Conservation (phyloP, 2,113 vertebrate species). For the Oplegnathus fasciatus region DNA sequence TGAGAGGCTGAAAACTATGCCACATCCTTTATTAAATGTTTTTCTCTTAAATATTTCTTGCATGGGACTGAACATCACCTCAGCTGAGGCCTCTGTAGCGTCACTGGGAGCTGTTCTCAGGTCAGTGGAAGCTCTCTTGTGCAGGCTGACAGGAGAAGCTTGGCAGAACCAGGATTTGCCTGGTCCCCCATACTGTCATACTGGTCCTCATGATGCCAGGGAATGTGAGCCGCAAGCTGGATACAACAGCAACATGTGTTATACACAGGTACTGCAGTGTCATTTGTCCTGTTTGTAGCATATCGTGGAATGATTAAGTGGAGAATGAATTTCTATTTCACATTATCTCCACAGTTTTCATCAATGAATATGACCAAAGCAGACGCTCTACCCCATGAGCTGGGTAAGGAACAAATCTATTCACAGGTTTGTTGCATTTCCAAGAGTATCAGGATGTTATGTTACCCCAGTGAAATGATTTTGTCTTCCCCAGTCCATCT, state of each 20-base stretch:
- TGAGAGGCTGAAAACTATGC: not conserved
- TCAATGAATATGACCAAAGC: conserved; percentile 73
- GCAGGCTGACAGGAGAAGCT: conserved; percentile 67
- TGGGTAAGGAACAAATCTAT: conserved; percentile 57
- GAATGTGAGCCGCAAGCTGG: conserved; percentile 71
- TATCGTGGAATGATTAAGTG: not conserved
- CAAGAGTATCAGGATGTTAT: not conserved
- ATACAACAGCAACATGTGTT: conserved; percentile 57
- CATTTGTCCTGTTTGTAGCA: not conserved
- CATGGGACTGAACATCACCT: conserved; percentile 16
- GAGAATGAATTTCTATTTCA: not conserved
- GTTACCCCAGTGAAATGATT: not conserved
- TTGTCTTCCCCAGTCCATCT: conserved; percentile 56
- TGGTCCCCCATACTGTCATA: conserved; percentile 28
- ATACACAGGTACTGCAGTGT: conserved; percentile 52
- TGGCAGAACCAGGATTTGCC: conserved; percentile 71
- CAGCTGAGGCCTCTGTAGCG: conserved; percentile 67
- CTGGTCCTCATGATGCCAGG: conserved; percentile 48
- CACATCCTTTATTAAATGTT: not conserved
- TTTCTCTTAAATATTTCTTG: not conserved
- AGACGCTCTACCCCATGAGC: conserved; percentile 47
- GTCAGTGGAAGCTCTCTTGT: conserved; percentile 78
- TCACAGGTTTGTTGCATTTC: not conserved
- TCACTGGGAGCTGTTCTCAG: conserved; percentile 79
- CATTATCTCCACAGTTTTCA: conserved; percentile 69